Evolutionary conservation across 37 sponge, comb jelly and placozoan genomes (phyloP).

Genomic region (Cliona cf. orientalis): DNA sequence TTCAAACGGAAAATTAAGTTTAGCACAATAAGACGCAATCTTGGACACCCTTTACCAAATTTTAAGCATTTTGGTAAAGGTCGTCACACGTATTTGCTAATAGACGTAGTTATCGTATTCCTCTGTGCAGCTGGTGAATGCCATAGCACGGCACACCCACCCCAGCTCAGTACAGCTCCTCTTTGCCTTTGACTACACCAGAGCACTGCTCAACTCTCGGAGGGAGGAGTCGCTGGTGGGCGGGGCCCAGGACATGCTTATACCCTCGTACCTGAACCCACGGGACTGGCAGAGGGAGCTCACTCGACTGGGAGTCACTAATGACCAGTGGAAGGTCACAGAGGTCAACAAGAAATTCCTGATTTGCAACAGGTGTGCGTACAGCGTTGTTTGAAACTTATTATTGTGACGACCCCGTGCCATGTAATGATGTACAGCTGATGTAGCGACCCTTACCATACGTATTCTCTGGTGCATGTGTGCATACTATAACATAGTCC

Average conservation of each 20-base stretch:
- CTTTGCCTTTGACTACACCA: slow-evolving; percentile 70
- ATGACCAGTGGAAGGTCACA: slow-evolving; percentile 64
- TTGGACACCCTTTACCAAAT: too few relatives aligned
- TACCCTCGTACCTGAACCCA: slow-evolving; percentile 54
- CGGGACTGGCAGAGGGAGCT: slow-evolving; percentile 73
- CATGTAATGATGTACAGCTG: too few relatives aligned
- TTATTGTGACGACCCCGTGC: too few relatives aligned
- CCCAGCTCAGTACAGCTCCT: slow-evolving; percentile 50
- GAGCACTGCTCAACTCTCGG: slow-evolving; percentile 11
- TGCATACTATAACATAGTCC: too few relatives aligned
- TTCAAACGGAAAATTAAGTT: too few relatives aligned
- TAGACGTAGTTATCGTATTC: too few relatives aligned
- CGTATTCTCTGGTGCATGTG: too few relatives aligned
- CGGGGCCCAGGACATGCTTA: neutral
- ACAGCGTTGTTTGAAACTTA: too few relatives aligned
- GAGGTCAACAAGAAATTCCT: slow-evolving; percentile 59
- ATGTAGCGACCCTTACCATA: too few relatives aligned
- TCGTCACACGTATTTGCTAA: too few relatives aligned
- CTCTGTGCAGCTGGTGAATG: slow-evolving; percentile 55
- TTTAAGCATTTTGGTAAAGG: too few relatives aligned
- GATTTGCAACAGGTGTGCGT: slow-evolving; percentile 57
- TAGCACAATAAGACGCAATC: too few relatives aligned
- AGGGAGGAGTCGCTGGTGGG: neutral
- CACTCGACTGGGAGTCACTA: slow-evolving; percentile 41
- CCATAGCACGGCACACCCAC: slow-evolving; percentile 63